Percentiles rank a stretch among this genome's conserved stretches.
These are phyloP conservation scores for Zeus faber DNA, from an alignment of 2,113 vertebrate species.

Conservation along the genomic window DNA sequence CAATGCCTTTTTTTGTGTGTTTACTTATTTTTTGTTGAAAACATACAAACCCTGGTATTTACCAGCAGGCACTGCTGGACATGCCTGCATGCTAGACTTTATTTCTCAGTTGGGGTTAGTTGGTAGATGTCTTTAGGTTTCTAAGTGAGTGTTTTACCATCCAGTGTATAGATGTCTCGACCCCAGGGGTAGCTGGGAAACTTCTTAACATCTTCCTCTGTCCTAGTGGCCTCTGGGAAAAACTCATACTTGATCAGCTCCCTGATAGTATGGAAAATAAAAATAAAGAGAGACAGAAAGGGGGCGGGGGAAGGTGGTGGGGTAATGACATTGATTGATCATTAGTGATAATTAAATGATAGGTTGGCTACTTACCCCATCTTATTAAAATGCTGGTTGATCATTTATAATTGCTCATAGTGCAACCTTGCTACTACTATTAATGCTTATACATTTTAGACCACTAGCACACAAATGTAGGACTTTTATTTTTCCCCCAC, in stretches of 20 bases:
- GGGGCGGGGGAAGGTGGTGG: constrained; percentile 19
- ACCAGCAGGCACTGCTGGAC: too few relatives aligned
- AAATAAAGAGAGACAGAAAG: neutral
- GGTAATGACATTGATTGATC: neutral
- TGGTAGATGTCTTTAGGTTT: too few relatives aligned
- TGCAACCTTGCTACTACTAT: too few relatives aligned
- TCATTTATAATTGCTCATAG: too few relatives aligned
- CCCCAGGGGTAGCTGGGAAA: constrained; percentile 94
- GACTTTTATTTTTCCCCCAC: too few relatives aligned
- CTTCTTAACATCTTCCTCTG: constrained; percentile 90
- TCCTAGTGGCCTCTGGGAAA: constrained; percentile 94
- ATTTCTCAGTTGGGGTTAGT: too few relatives aligned
- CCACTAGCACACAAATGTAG: too few relatives aligned
- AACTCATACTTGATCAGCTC: constrained; percentile 98
- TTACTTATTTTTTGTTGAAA: too few relatives aligned
- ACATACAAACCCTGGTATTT: too few relatives aligned
- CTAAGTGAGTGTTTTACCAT: constrained; percentile 80
- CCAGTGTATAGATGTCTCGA: constrained; percentile 93
- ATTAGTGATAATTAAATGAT: neutral
- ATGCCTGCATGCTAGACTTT: neutral
- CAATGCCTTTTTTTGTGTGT: too few relatives aligned
- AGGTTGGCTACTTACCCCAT: neutral
- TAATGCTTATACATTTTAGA: too few relatives aligned
- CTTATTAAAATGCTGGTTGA: neutral
- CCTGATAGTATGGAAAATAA: constrained; percentile 59